These are phyloP conservation scores for Ochropleura plecta DNA, from an alignment of 2,888 invertebrate species.

Conservation along the genomic window DNA sequence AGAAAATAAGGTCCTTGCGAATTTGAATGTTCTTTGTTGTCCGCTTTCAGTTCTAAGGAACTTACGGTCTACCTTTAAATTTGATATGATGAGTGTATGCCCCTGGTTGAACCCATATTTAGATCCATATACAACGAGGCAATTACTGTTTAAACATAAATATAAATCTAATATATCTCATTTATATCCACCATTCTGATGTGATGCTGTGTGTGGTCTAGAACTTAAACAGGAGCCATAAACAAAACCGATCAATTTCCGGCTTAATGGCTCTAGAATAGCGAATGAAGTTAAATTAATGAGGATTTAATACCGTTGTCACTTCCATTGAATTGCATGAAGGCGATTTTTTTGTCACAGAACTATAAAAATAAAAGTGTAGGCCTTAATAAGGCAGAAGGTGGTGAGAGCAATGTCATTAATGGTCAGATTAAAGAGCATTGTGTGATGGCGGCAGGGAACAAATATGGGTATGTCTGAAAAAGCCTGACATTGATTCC, in stretches of 20 bases:
- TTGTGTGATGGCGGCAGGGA: slow-evolving; percentile 47
- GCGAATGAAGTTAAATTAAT: slow-evolving; percentile 57
- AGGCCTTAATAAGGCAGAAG: slow-evolving; percentile 74
- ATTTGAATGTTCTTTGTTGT: neutral
- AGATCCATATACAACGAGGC: neutral
- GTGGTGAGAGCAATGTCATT: slow-evolving; percentile 73
- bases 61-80: neutral
- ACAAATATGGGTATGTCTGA: slow-evolving; percentile 66
- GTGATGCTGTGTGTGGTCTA: slow-evolving; percentile 31
- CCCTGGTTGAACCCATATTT: neutral
- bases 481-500: slow-evolving; percentile 69
- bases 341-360: slow-evolving; percentile 67
- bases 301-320: slow-evolving; percentile 63
- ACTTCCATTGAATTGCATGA: slow-evolving; percentile 79
- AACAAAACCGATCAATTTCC: slow-evolving; percentile 55
- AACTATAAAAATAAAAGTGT: slow-evolving; percentile 72
- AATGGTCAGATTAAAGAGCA: slow-evolving; percentile 70
- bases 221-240: slow-evolving; percentile 35
- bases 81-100: neutral
- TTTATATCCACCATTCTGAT: slow-evolving; percentile 11
- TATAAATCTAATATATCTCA: slow-evolving; percentile 1
- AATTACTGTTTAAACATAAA: slow-evolving; percentile 1
- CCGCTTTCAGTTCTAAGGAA: neutral
- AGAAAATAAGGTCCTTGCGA: slow-evolving; percentile 12
- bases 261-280: slow-evolving; percentile 56